Conservation (phyloP, 2,113 vertebrate species). For the Nymphicus hollandicus region DNA sequence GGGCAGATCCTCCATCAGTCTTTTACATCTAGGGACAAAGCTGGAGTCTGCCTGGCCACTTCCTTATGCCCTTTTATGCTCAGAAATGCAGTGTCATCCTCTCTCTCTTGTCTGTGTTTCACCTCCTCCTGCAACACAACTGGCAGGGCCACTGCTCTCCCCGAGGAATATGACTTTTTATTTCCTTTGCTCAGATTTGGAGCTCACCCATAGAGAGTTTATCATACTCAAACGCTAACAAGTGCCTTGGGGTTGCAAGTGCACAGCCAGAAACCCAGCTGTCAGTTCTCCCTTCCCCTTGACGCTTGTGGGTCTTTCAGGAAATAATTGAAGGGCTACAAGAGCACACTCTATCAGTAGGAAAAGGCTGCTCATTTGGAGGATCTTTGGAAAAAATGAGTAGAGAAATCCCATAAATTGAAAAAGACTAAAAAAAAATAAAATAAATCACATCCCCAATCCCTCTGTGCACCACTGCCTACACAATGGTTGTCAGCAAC, state of each 20-base stretch:
- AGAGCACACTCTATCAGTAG: neutral
- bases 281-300: neutral
- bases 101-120: neutral
- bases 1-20: neutral
- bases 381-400: neutral
- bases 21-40: neutral
- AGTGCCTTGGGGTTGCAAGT: neutral
- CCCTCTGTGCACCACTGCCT: neutral
- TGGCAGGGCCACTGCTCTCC: no score
- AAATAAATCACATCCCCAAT: accelerated
- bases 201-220: neutral
- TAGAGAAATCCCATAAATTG: neutral
- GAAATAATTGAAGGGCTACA: neutral
- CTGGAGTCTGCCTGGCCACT: neutral
- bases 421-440: neutral
- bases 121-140: neutral
- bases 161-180: neutral
- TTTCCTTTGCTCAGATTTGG: neutral
- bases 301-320: neutral
- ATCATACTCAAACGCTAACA: neutral
- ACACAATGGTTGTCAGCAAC: neutral
- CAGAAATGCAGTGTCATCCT: neutral
- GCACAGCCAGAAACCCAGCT: neutral
- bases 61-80: neutral
- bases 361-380: neutral